A percentile compares a stretch with the other conserved stretches of the same genome.
Conservation (phyloP, 2,888 invertebrate genomes). For the Smittia sp. region DNA sequence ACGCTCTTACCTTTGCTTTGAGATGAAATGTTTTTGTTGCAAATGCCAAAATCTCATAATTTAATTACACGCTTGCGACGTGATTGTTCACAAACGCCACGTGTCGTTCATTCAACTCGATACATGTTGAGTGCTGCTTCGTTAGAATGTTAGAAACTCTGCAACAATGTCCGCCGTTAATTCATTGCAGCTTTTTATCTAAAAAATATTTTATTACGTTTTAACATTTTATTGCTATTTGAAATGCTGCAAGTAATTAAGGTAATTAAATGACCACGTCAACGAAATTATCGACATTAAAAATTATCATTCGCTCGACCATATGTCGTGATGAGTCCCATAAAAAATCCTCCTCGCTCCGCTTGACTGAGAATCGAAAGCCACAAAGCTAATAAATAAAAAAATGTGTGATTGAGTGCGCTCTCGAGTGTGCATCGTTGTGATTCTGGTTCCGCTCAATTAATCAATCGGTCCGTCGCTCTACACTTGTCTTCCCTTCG, state of each 20-base stretch:
- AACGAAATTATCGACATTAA: background rate
- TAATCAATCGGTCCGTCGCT: background rate
- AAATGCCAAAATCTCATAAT: constrained; percentile 4
- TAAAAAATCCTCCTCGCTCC: background rate
- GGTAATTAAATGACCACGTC: too few relatives aligned
- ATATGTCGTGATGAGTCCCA: constrained; percentile 7
- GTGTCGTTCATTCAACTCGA: background rate
- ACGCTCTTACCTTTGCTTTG: too few relatives aligned
- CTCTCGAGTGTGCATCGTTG: background rate
- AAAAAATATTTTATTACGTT: too few relatives aligned
- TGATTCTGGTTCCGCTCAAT: too few relatives aligned
- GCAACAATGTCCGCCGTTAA: too few relatives aligned
- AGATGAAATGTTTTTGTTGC: background rate
- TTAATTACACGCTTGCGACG: constrained; percentile 7
- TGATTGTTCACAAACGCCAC: background rate
- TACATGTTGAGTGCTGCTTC: too few relatives aligned
- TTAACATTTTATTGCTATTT: too few relatives aligned
- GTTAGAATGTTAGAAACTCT: too few relatives aligned
- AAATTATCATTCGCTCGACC: constrained; percentile 12
- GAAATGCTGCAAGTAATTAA: too few relatives aligned
- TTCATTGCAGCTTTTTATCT: too few relatives aligned
- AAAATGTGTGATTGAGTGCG: background rate
- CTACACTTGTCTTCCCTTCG: background rate
- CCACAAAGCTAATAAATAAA: constrained; percentile 14
- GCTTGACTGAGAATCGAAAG: background rate